Evolutionary conservation across 1,140 invertebrate genomes (phyloP).

Genomic region (Macrobrachium nipponense): DNA sequence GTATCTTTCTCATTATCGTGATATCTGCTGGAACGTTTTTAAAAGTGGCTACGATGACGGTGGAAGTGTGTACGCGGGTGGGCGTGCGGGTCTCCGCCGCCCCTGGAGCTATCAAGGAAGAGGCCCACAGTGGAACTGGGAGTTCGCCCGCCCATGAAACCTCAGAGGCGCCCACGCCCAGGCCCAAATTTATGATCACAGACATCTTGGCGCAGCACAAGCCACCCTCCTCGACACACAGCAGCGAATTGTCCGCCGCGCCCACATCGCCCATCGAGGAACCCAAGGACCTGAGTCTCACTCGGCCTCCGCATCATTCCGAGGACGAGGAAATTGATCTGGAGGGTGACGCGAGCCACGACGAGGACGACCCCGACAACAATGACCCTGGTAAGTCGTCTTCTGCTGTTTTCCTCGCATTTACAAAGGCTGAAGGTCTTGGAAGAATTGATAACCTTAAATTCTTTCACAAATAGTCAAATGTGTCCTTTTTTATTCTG

Average conservation of each 20-base stretch:
- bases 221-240: constrained; percentile 32
- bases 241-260: constrained; percentile 23
- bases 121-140: constrained; percentile 42
- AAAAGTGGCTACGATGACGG: constrained; percentile 40
- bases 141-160: constrained; percentile 50
- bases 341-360: constrained; percentile 51
- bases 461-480: too few species aligned
- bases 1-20: background rate
- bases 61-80: constrained; percentile 56
- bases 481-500: too few species aligned
- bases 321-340: constrained; percentile 57
- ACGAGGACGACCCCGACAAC: constrained; percentile 46
- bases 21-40: background rate
- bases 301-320: constrained; percentile 19
- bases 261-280: constrained; percentile 40
- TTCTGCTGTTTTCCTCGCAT: background rate
- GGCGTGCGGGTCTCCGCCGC: constrained; percentile 54
- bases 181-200: constrained; percentile 58
- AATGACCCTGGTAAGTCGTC: constrained; percentile 39
- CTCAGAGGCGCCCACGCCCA: constrained; percentile 49
- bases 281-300: constrained; percentile 52
- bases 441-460: too few species aligned
- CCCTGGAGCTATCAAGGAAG: constrained; percentile 50
- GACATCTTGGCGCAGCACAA: constrained; percentile 56
- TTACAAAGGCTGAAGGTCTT: too few species aligned